Evolutionary conservation across 2,888 invertebrate genomes (phyloP).

Genomic region (Diplolepis rosae): DNA sequence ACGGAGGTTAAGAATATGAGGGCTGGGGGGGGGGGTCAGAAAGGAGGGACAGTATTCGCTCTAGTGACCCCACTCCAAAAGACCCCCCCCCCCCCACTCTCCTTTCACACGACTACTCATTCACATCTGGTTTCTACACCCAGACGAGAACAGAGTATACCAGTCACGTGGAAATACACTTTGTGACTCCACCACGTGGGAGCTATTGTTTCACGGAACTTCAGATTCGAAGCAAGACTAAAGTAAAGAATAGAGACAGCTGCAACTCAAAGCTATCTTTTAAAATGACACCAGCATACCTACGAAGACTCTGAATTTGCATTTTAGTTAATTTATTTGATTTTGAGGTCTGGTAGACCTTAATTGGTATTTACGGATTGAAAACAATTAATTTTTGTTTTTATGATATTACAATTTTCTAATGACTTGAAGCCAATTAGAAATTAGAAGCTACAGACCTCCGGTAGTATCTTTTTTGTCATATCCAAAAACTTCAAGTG

Average conservation of each 20-base stretch:
- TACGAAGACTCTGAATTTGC: no score
- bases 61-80: slow-evolving; percentile 1
- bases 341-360: no score
- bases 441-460: no score
- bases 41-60: not conserved
- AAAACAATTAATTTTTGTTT: no score
- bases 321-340: no score
- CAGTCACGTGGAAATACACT: slow-evolving; percentile 1
- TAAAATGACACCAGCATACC: no score
- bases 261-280: not conserved
- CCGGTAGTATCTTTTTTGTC: no score
- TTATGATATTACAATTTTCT: no score
- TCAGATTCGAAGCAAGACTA: not conserved
- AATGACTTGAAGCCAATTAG: no score
- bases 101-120: slow-evolving; percentile 3
- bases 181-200: slow-evolving; percentile 7
- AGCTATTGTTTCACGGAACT: not conserved
- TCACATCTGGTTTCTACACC: slow-evolving; percentile 10
- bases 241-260: not conserved
- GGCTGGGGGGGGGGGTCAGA: not conserved
- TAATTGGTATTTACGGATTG: no score
- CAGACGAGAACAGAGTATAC: not conserved
- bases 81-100: not conserved
- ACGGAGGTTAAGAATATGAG: not conserved
- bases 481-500: no score